Base-by-base conservation (phyloP, 2,797 vertebrate genomes). In the Diplodus sargus region DNA sequence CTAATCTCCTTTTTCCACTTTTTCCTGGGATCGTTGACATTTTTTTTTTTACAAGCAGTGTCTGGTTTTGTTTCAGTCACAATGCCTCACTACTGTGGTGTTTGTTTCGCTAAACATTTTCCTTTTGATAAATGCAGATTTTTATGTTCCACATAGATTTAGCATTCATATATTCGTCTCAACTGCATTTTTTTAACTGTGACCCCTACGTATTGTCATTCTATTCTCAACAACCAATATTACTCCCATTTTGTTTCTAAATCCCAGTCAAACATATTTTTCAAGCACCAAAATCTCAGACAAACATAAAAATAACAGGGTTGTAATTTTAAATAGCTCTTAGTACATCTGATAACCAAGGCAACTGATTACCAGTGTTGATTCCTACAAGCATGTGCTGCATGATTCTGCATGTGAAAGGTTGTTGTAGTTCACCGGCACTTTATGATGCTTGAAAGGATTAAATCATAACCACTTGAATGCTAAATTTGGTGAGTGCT, bases 61-160 rank as follows among this genome's bases (percentile, higher is more conserved):
- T 56, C 18, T 61, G 23, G 45, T 65, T 82, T 72, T 22, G 25
- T 42, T 59, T 65, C 59, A 58, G 51, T 11, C 49, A 15, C 18
- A 2, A 16, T 30, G 16, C 22, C 25, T 61, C 56, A 34, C 47
- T 18, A 16, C n/a, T 52, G 53, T 45, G 18, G 47, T 16, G 20
- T 48, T 43, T 62, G 49, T 61, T 68, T 51, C 52, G 20, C 54
- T 60, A 34, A 13, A 12, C 43, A 39, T 48, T 61, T 67, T 42
- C 28, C 18, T 18, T 4, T 22, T 28, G 25, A 28, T 42, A 28
- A 64, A 28, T 61, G n/a, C n/a, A 67, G 49, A 43, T 79, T 78
- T 51, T 15, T 39, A 14, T 22, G 18, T 30, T 64, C 20, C 30
- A 58, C 34, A 22, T 12, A 57, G 6, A 52, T 30, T 25, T 43